Evolutionary conservation across 2,888 invertebrate species (phyloP), one percentile per base, ranked within the genome.

Genomic region (Netelia virgata): DNA sequence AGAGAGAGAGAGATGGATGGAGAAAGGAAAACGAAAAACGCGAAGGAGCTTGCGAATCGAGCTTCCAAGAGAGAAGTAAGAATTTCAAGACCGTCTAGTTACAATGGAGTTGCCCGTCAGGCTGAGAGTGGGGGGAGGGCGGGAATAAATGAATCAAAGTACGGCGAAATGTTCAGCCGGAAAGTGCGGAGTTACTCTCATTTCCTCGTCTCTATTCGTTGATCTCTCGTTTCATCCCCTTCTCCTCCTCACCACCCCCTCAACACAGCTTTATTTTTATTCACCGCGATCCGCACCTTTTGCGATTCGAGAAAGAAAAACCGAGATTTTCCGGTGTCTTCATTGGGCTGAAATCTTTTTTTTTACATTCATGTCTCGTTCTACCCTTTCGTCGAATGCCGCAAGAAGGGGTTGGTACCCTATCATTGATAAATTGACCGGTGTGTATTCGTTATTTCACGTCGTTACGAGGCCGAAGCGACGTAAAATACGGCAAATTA

Each of bases 91-190:
- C 20, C 50, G 23, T 57, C 66, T 47, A 43, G 47, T 70, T 66
- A 81, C 64, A 72, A 70, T 53, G 59, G 72, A 68, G 64, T 66
- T 23, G 66, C 72, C 47, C 43, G 50, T 76, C 36, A 72, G 14
- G 36, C 6, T 36, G 36, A 6, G 36, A 6, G 6, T 36, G 36
- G 36, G 8, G 36, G 36, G 6, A 6, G 55, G 28, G 18, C 50
- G 18, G 41, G 20, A 53, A 77, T 77, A 68, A 83, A 74, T 78
- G n/a, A 83, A 83, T 78, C 57, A 66, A 61, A 66, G 53, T 14
- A 20, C 41, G n/a, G 43, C 18, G 55, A 11, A 47, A 16, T 36
- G 41, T 59, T 14, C 1, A 50, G 20, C 11, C 10, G 20, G 11
- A 28, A 47, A 3, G 47, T 47, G 47, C 47, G 2, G 57, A 66